Percentiles rank a stretch among this genome's conserved stretches.
Evolutionary conservation across 2,113 vertebrate species (phyloP).

Genomic region (Oriolus oriolus): DNA sequence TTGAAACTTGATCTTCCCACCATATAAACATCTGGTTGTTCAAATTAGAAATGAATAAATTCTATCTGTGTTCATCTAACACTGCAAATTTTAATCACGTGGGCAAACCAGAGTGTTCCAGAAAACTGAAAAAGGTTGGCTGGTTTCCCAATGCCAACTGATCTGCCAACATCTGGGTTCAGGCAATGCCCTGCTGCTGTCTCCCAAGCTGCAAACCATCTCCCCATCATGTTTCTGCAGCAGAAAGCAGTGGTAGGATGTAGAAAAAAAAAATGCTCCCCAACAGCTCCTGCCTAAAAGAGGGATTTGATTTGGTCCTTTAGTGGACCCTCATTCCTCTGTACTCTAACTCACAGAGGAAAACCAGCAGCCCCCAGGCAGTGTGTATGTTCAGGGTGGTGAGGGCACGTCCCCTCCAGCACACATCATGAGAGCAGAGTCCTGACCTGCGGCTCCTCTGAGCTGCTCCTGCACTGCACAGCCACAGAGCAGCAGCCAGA

Average conservation of each 20-base stretch:
- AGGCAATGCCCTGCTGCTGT: neutral
- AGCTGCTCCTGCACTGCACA: neutral
- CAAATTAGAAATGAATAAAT: neutral
- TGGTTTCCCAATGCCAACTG: neutral
- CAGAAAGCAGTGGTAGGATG: neutral
- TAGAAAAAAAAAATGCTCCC: neutral
- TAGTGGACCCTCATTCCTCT: neutral
- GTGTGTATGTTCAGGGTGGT: accelerated
- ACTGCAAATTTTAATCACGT: neutral
- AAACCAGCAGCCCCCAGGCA: neutral
- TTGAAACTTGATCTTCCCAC: no score
- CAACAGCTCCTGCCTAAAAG: neutral
- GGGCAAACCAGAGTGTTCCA: neutral
- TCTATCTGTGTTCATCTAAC: neutral
- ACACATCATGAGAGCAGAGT: neutral
- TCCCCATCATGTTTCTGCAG: neutral
- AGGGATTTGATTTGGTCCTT: neutral
- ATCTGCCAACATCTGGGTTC: neutral
- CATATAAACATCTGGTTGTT: neutral
- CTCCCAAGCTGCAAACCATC: neutral
- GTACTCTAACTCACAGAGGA: neutral
- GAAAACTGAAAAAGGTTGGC: conserved; percentile 1
- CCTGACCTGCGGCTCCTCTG: neutral
- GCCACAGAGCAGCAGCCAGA: neutral
- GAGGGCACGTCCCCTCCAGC: accelerated